Evolutionary conservation across 2,797 vertebrate species (phyloP).

Genomic region (Calcarius lapponicus): DNA sequence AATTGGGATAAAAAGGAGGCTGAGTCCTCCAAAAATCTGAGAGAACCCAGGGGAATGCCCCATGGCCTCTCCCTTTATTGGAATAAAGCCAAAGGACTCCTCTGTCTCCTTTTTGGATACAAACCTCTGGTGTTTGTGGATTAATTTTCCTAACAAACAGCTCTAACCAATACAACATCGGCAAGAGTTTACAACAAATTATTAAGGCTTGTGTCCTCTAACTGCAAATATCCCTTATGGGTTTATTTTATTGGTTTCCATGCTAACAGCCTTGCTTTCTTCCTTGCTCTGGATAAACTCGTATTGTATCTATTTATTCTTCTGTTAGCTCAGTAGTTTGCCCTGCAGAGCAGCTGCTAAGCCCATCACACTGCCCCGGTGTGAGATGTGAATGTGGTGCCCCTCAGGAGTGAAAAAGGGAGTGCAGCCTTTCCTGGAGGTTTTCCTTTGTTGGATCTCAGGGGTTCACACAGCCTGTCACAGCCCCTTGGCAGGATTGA

Average conservation of each 20-base stretch:
- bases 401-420: background rate
- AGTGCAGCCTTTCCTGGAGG: background rate
- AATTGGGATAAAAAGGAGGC: too few relatives aligned
- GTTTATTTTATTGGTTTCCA: background rate
- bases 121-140: too few relatives aligned
- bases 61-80: too few relatives aligned
- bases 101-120: too few relatives aligned
- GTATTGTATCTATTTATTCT: background rate
- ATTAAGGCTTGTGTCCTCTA: background rate
- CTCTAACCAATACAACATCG: too few relatives aligned
- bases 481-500: background rate
- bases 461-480: background rate
- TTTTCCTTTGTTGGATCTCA: background rate
- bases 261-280: background rate
- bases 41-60: too few relatives aligned
- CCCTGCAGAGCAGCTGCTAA: background rate
- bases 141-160: too few relatives aligned
- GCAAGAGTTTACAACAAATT: background rate
- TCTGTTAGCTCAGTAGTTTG: background rate
- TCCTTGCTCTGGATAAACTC: background rate
- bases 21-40: fast-evolving
- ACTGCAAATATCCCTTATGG: background rate
- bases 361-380: background rate
- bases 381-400: fast-evolving
- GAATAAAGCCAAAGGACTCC: too few relatives aligned